phyloP scores from a whole-genome alignment of 1,140 invertebrate species.

The Dysdera silvatica region DNA sequence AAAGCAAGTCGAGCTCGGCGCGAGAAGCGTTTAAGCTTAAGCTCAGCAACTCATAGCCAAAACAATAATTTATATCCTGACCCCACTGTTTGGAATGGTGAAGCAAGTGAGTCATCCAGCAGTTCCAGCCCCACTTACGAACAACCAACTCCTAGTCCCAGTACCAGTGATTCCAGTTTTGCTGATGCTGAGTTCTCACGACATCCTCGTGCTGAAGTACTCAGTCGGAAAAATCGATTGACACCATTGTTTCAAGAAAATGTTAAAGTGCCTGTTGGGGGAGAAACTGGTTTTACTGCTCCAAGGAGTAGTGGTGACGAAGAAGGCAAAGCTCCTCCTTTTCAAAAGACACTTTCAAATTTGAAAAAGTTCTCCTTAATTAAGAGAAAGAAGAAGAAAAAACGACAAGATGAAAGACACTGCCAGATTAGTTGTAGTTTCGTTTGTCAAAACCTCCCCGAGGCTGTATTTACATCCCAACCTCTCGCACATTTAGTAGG shows the following conservation, averaged over 20 bases:
- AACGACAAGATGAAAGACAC: background rate
- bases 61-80: constrained; percentile 28
- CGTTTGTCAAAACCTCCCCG: constrained; percentile 1
- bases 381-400: constrained; percentile 24
- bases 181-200: constrained; percentile 28
- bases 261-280: background rate
- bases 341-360: constrained; percentile 15
- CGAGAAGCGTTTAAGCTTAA: constrained; percentile 16
- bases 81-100: constrained; percentile 30
- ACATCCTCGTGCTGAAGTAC: background rate
- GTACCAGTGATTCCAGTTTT: constrained; percentile 35
- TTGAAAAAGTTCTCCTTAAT: constrained; percentile 24
- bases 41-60: constrained; percentile 5
- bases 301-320: background rate
- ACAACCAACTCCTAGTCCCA: constrained; percentile 30
- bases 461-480: background rate
- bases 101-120: constrained; percentile 32
- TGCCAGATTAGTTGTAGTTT: constrained; percentile 22
- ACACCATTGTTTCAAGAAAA: background rate
- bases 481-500: background rate
- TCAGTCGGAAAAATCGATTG: background rate
- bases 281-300: background rate
- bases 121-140: constrained; percentile 33
- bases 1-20: background rate
- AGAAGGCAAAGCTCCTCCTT: constrained; percentile 3